Evolutionary conservation across 2,888 invertebrate species (phyloP).

Genomic region (Pimpla rufipes): DNA sequence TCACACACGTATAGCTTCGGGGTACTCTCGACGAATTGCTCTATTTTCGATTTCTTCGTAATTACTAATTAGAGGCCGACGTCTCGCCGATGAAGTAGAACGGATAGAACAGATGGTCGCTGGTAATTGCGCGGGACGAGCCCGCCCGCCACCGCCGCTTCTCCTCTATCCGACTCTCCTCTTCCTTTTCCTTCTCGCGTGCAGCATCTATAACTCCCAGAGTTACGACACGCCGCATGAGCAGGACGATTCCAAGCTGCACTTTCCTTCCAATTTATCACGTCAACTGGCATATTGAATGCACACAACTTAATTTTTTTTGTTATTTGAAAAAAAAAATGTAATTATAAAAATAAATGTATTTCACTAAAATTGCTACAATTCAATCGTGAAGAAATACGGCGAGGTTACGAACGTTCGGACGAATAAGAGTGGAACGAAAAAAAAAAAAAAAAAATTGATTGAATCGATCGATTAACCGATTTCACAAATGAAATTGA

Average conservation of each 20-base stretch:
- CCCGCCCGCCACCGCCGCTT: conserved; percentile 49
- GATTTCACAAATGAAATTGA: conserved; percentile 76
- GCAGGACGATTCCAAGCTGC: conserved; percentile 6
- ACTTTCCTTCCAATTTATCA: conserved; percentile 41
- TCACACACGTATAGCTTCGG: conserved; percentile 44
- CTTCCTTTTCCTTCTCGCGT: conserved; percentile 46
- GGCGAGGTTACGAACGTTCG: not conserved
- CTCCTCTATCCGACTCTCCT: conserved; percentile 49
- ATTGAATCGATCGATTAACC: conserved; percentile 34
- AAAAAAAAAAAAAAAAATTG: conserved; percentile 22
- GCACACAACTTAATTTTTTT: not conserved
- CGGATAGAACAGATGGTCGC: conserved; percentile 74
- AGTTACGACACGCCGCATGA: conserved; percentile 38
- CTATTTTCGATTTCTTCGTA: conserved; percentile 77
- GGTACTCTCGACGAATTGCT: conserved; percentile 63
- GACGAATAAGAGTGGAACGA: not conserved
- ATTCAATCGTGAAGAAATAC: not conserved
- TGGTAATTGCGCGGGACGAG: conserved; percentile 75
- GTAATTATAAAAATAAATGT: not conserved
- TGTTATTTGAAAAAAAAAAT: not conserved
- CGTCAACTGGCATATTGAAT: conserved; percentile 29
- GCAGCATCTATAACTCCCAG: conserved; percentile 42
- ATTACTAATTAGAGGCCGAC: conserved; percentile 77
- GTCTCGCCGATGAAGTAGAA: conserved; percentile 74
- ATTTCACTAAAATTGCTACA: conserved; percentile 2